Evolutionary conservation across 2,797 vertebrate species (phyloP).

Genomic region (Mormyrus hasselquistii): DNA sequence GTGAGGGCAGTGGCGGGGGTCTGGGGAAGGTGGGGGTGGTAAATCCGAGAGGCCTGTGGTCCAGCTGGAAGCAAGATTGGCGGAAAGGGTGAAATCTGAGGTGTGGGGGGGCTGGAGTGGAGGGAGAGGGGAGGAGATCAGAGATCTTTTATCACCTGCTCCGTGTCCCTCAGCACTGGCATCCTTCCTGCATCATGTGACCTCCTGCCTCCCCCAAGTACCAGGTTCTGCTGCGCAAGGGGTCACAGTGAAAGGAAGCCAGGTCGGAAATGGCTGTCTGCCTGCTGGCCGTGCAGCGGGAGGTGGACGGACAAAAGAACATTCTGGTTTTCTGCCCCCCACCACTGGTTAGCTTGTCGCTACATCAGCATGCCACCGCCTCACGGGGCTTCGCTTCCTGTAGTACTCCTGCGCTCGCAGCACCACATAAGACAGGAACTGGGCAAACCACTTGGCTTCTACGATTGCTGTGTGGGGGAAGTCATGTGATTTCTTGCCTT

Average conservation of each 20-base stretch:
- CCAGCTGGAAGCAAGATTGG: neutral
- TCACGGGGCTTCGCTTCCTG: neutral
- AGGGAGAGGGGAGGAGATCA: neutral
- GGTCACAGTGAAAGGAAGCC: neutral
- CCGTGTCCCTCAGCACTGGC: neutral
- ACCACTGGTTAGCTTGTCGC: neutral
- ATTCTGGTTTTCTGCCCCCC: neutral
- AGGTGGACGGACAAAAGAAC: neutral
- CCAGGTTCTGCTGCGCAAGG: neutral
- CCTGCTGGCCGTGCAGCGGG: neutral
- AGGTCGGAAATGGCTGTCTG: neutral
- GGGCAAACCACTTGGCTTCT: neutral
- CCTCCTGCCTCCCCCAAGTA: neutral
- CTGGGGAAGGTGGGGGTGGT: neutral
- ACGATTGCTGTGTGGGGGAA: neutral
- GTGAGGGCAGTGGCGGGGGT: slow-evolving; percentile 55
- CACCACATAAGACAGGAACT: neutral
- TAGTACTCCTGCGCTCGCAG: neutral
- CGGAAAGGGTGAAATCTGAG: slow-evolving; percentile 16
- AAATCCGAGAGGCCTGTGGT: neutral
- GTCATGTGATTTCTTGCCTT: neutral
- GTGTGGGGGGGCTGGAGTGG: slow-evolving; percentile 16
- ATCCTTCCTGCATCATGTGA: neutral
- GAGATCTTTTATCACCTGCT: neutral
- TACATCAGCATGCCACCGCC: neutral